Base-by-base conservation (phyloP, 1,140 invertebrate genomes). In the Lerema accius region DNA sequence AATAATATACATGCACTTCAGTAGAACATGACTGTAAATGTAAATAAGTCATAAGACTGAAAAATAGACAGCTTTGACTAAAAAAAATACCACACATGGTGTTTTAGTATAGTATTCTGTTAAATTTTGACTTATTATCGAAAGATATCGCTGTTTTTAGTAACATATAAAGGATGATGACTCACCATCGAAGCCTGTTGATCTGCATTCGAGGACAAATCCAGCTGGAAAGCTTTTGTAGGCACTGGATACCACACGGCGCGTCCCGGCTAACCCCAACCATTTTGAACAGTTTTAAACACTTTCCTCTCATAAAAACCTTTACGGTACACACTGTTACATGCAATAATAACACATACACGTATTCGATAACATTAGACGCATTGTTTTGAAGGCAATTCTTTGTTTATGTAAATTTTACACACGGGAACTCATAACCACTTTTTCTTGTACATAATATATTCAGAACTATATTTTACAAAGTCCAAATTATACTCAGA, bases 121-220 rank as follows among this genome's bases (percentile, higher is more conserved):
- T n/a, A n/a, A n/a, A n/a, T n/a, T n/a, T n/a, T n/a, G n/a, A n/a
- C n/a, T n/a, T n/a, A n/a, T n/a, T n/a, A n/a, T n/a, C n/a, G n/a
- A n/a, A n/a, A n/a, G n/a, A n/a, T n/a, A n/a, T n/a, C n/a, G n/a
- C n/a, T n/a, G n/a, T n/a, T n/a, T n/a, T n/a, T n/a, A n/a, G 19
- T 5, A 3, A 23, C 5, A 23, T 23, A 23, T 23, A 23, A 23
- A 23, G 13, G 5, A 40, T 14, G 35, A 23, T 70, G 60, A 85
- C 86, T 84, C 72, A 93, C 93, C 92, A 94, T 78, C 86, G 69
- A 71, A 94, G 84, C 67, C 92, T 91, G 80, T 94, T 94, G 28
- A 93, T 84, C 69, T 92, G 91, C 17, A 91, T 73, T 28, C 92
- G 78, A 7, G 92, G 91, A 69, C 92, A 94, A 23, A 89, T 92